phyloP scores from a whole-genome alignment of 2,113 vertebrate genomes.

The Podiceps cristatus region DNA sequence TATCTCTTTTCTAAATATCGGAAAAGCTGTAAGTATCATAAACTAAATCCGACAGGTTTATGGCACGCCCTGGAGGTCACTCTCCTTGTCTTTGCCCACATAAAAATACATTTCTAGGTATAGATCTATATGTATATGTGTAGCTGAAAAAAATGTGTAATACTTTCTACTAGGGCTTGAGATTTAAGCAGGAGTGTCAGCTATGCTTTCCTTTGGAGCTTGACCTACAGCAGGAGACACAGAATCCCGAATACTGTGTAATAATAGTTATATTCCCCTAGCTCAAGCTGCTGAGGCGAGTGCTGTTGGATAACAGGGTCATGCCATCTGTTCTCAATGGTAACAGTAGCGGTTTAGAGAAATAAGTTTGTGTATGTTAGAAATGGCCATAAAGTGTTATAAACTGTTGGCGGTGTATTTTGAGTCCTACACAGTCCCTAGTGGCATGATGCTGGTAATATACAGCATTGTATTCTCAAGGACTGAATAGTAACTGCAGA shows the following conservation, averaged over 20 bases:
- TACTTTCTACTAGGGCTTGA: background rate
- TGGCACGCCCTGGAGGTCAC: background rate
- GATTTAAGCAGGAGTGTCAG: background rate
- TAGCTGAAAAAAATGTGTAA: background rate
- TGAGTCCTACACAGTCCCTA: constrained; percentile 6
- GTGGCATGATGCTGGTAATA: background rate
- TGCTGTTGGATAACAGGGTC: background rate
- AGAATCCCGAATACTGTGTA: background rate
- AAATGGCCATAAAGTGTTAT: background rate
- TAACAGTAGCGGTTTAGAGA: background rate
- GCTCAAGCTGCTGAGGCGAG: background rate
- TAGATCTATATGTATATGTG: background rate
- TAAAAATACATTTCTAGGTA: background rate
- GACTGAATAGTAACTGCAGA: background rate
- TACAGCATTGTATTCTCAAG: background rate
- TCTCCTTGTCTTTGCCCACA: background rate
- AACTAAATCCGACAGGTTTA: background rate
- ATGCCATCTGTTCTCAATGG: background rate
- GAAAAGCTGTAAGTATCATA: background rate
- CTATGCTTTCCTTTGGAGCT: background rate
- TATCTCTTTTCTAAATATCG: background rate
- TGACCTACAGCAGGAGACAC: background rate
- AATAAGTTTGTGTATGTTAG: background rate
- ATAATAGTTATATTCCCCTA: background rate
- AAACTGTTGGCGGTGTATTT: background rate